Percentiles rank a stretch among this genome's conserved stretches.
These are phyloP conservation scores for Drosophila yakuba DNA, from an alignment of 1,140 invertebrate genomes.

Conservation along the genomic window DNA sequence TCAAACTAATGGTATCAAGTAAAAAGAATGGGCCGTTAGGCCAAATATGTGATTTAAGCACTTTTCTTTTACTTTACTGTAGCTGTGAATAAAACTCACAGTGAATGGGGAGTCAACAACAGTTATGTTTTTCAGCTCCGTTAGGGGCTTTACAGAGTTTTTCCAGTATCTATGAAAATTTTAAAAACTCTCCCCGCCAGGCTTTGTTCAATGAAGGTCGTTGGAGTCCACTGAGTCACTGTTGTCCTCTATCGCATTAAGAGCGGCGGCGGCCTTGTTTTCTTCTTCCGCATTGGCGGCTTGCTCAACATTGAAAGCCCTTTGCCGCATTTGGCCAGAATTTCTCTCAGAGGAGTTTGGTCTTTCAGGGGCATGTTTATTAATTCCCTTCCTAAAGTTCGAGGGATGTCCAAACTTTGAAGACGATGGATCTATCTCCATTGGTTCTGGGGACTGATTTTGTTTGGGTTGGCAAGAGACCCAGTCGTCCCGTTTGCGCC, in stretches of 20 bases:
- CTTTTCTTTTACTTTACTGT: neutral
- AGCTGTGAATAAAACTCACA: neutral
- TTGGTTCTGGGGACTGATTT: neutral
- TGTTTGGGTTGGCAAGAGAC: neutral
- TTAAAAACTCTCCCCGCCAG: neutral
- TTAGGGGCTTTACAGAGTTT: neutral
- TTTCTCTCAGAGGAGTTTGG: neutral
- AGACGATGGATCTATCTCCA: neutral
- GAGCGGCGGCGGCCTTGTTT: constrained; percentile 6
- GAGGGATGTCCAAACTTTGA: neutral
- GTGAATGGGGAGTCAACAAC: neutral
- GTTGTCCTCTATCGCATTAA: neutral
- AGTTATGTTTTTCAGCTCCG: neutral
- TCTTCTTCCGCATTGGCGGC: neutral
- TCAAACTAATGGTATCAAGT: neutral
- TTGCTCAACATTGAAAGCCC: constrained; percentile 12
- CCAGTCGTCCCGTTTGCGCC: neutral
- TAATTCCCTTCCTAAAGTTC: constrained; percentile 1
- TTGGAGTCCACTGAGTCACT: neutral
- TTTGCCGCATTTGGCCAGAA: neutral
- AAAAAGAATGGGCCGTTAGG: neutral
- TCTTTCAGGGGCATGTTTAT: neutral
- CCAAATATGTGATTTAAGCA: neutral
- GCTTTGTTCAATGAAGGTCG: neutral
- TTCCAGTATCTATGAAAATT: neutral